Evolutionary conservation across 2,888 invertebrate genomes (phyloP), one percentile per base, ranked within the genome.

Genomic region (Meandrusa payeni): DNA sequence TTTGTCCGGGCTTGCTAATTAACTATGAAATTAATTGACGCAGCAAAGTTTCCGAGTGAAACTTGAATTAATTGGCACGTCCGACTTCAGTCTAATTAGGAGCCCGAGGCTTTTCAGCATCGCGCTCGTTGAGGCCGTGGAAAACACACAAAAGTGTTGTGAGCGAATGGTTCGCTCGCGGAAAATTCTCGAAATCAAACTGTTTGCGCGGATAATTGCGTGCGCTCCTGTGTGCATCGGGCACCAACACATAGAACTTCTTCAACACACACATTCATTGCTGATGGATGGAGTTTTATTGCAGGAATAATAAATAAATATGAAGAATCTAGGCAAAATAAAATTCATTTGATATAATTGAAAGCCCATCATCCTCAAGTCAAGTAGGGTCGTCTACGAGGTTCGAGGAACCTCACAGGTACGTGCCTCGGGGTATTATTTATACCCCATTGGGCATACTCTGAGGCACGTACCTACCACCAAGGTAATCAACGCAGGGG

Each of bases 1-100:
- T 82, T 85, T 80, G 85, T 82, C 79, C 78, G 69, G 63, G 53
- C 76, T 74, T 76, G 81, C 85, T 87, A 87, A 87, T 87, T 87
- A 87, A 86, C 85, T 87, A 86, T 86, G 86, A 87, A 87, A 87
- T 87, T 87, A 87, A 87, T 87, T 87, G 87, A 87, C 83, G 87
- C 80, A 76, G 86, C 80, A 82, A 87, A 87, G 81, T 87, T 87
- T 83, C 81, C 77, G 77, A 82, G 82, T 80, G 83, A 87, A 87
- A 87, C 87, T 86, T 86, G 86, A 87, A 85, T 87, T 87, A 87
- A 87, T 87, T 87, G 87, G 86, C 82, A 80, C 81, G 87, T 87
- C 87, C 83, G 83, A 83, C 83, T 85, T 77, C 81, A 76, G 83
- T 81, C 87, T 87, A 87, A 87, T 87, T 87, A 87, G 87, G 79